Conservation (phyloP, 1,140 invertebrate genomes). For the Arion vulgaris region DNA sequence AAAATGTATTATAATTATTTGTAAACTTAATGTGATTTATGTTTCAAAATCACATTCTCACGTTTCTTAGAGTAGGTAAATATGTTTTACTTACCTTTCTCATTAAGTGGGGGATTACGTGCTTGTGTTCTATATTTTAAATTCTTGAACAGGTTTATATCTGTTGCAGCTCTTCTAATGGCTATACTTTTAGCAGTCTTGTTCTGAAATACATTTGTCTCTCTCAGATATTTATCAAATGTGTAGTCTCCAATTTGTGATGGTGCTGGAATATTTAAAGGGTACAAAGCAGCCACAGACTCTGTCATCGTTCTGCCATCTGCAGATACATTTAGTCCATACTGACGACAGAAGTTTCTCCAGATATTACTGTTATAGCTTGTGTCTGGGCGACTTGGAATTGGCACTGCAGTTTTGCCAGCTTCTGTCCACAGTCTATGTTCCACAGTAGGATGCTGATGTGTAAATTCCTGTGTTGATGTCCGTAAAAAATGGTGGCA, state of each 20-base stretch:
- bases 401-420: constrained; percentile 66
- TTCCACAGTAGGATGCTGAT: constrained; percentile 59
- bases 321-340: constrained; percentile 62
- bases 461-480: constrained; percentile 51
- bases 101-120: constrained; percentile 70
- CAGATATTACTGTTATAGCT: constrained; percentile 71
- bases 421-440: constrained; percentile 71
- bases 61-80: too few relatives aligned
- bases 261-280: constrained; percentile 68
- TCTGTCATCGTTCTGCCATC: constrained; percentile 66
- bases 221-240: constrained; percentile 68
- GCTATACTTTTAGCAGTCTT: constrained; percentile 63
- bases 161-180: constrained; percentile 62
- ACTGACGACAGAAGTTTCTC: constrained; percentile 69
- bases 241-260: constrained; percentile 67
- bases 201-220: constrained; percentile 64
- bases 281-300: constrained; percentile 69
- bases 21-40: too few relatives aligned
- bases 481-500: constrained; percentile 66
- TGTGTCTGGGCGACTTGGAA: constrained; percentile 59
- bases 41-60: too few relatives aligned
- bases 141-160: constrained; percentile 62
- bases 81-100: constrained; percentile 61
- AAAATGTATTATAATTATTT: too few relatives aligned
- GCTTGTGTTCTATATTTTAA: constrained; percentile 63